Conservation (phyloP, 2,888 invertebrate species). For the Anoplius nigerrimus region DNA sequence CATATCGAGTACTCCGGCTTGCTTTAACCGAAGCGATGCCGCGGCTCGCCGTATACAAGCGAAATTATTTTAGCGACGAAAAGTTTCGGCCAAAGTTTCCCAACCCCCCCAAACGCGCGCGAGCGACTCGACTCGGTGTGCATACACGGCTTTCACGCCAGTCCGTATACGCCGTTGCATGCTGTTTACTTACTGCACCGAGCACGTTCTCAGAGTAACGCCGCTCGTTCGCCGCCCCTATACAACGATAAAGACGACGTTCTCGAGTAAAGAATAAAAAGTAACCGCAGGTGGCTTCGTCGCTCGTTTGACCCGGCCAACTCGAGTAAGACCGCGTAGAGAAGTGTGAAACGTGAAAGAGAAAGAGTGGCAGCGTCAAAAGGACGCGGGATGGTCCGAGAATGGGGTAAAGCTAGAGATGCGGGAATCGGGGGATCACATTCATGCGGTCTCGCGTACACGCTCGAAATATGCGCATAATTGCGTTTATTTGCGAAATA, state of each 20-base stretch:
- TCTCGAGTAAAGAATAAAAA: no score
- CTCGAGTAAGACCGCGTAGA: not conserved
- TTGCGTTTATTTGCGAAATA: conserved; percentile 21
- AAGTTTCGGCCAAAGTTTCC: conserved; percentile 44
- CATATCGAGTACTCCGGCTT: conserved; percentile 23
- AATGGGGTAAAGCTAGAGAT: conserved; percentile 4
- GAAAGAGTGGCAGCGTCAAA: not conserved
- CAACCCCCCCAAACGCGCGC: no score
- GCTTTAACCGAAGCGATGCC: conserved; percentile 31
- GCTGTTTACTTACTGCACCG: no score
- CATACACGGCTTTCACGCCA: not conserved
- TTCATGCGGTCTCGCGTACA: not conserved
- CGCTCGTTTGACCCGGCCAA: not conserved
- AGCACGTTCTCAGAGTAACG: no score
- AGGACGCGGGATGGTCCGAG: not conserved
- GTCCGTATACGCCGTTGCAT: no score
- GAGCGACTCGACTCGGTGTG: not conserved
- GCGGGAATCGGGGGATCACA: conserved; percentile 7
- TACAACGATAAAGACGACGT: no score
- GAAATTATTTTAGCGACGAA: conserved; percentile 53
- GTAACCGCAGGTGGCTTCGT: no score
- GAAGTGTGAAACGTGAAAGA: not conserved
- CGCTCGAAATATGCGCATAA: conserved; percentile 16
- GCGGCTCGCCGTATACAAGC: conserved; percentile 19
- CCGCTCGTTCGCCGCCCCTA: no score